Base-by-base conservation (phyloP, 2,113 vertebrate genomes). In the Platycercus adscitus region DNA sequence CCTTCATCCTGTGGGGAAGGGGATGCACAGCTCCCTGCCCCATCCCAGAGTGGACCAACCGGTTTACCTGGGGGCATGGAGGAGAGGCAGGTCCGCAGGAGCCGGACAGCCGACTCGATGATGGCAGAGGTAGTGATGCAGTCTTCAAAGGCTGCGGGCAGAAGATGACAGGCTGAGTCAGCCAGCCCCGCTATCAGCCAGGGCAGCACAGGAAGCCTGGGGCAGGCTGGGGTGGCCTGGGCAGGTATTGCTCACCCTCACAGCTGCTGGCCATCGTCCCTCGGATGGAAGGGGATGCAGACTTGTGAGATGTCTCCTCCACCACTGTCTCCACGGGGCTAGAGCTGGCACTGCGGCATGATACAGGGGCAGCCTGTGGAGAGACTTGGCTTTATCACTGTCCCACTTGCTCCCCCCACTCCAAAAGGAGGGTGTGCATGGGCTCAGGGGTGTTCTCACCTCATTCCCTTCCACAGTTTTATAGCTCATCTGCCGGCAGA, bases 221-320 rank as follows among this genome's bases (percentile, higher is more conserved):
- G 49, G 44, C 66, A 76, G 81, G 82, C 50, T 77, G n/a, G 61
- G 16, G 41, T 80, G 56, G 76, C 75, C 35, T 2, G 37, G 18
- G 44, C 69, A 79, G 75, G 68, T 46, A n/a, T 60, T 95, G 69
- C 98, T 97, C 97, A 99, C 99, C 99, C 93, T 99, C 99, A 91
- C 98, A 98, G 94, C 98, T 99, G 97, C 99, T 99, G 68, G 99
- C 99, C 96, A 98, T 98, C 0, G 98, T 99, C 81, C 98, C 98
- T 85, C 98, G 98, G 66, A 99, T 98, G n/a, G 99, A 99, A 18
- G 97, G 98, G 12, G 98, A 98, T 0, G 78, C 97, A 2, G 99
- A 99, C 81, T 99, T 99, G 95, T 97, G 98, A 53, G 99, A 99
- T 3, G 99, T 98, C 72, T 99, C 99, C 95, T 99, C 99, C 33